Evolutionary conservation across 2,113 vertebrate species (phyloP), one percentile per base, ranked within the genome.

Genomic region (Nerophis lumbriciformis): DNA sequence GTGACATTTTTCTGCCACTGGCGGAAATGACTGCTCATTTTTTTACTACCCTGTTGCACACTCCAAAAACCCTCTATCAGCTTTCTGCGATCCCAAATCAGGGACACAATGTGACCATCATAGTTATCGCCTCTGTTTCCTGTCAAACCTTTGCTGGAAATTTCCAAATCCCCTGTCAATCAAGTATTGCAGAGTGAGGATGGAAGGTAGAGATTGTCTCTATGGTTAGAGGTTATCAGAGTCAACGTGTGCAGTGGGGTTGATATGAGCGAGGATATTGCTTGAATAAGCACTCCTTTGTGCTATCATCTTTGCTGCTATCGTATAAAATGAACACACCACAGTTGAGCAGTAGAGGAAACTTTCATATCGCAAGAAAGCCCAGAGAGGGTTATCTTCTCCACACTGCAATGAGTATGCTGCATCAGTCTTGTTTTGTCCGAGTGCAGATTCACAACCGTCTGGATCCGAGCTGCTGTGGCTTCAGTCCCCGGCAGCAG

Each of bases 381-480:
- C 42, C 42, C 42, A 11, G 42, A 45, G 8, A 12, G 42, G 10
- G 6, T 19, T 50, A 50, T 42, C n/a, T 50, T 50, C 49, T n/a
- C 49, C n/a, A n/a, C 28, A 36, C 21, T 8, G 14, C 10, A 2
- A 14, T 36, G 28, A n/a, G 2, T 58, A 6, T 6, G 3, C 12
- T 45, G 2, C 16, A 6, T 16, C 1, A 8, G 1, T 21, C 12
- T 3, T 28, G 35, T 8, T 7, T 57, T 19, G 13, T 63, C 38
- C 73, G 2, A 5, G 8, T 6, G 7, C 76, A 99, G 96, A 93
- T 98, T 71, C 93, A 98, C 77, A 91, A 88, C 80, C 93, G 96
- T 5, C 88, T 99, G 60, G 96, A 99, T 88, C 90, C 78, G 78
- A 91, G 92, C 77, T 99, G 96, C 84, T 99, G 96, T 81, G 96